These are phyloP conservation scores for Lamellibrachia satsuma DNA, from an alignment of 2,888 invertebrate genomes.

Conservation along the genomic window DNA sequence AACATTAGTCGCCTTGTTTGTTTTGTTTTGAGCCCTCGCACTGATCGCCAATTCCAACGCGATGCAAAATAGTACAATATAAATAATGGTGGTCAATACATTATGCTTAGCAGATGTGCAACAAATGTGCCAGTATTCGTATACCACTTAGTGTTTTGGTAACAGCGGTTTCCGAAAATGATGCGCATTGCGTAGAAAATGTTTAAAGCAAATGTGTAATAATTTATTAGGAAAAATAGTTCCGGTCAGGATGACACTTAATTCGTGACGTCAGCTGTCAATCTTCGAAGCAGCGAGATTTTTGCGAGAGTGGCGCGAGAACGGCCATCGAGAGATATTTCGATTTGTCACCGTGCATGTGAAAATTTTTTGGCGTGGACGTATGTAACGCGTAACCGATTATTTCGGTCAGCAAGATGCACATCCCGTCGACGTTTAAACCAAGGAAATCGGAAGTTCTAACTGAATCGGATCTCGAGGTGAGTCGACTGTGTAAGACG, in stretches of 20 bases:
- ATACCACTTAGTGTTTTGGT: neutral
- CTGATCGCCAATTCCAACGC: slow-evolving; percentile 10
- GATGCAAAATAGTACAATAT: neutral
- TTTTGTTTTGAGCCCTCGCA: slow-evolving; percentile 13
- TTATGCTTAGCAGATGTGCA: neutral
- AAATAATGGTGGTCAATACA: neutral
- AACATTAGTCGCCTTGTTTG: slow-evolving; percentile 6
- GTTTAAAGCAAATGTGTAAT: neutral
- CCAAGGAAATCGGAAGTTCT: neutral
- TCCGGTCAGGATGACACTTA: slow-evolving; percentile 12
- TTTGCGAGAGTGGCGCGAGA: neutral
- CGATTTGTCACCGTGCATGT: neutral
- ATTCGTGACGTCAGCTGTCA: slow-evolving; percentile 9
- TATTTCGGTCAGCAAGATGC: slow-evolving; percentile 17
- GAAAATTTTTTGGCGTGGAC: neutral
- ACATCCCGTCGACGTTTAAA: neutral
- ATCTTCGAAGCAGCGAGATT: slow-evolving; percentile 1
- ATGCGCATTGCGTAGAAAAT: neutral
- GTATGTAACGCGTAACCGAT: neutral
- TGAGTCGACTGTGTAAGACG: neutral
- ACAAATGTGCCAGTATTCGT: neutral
- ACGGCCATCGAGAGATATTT: slow-evolving; percentile 5
- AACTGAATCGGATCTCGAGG: slow-evolving; percentile 13
- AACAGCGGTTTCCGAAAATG: neutral
- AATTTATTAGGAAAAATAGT: neutral